phyloP scores from a whole-genome alignment of 92 coral and sea anemone genomes.

The Pocillopora grandis region DNA sequence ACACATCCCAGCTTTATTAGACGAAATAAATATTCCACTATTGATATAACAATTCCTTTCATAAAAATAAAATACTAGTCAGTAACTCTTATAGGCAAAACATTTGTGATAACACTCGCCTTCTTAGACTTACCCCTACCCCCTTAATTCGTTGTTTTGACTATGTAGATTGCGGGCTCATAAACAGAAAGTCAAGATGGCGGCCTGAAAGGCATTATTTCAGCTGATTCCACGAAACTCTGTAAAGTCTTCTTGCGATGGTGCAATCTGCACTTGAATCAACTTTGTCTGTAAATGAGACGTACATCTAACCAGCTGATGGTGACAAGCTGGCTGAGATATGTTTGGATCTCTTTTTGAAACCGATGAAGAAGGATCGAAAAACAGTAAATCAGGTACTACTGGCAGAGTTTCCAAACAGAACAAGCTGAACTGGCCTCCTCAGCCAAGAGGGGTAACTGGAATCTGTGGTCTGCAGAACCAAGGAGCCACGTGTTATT shows the following conservation, averaged over 20 bases:
- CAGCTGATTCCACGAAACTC: background rate
- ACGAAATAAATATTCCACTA: background rate
- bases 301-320: background rate
- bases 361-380: slow-evolving; percentile 43
- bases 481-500: slow-evolving; percentile 87
- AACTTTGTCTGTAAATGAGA: background rate
- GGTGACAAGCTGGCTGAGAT: background rate
- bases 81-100: too few relatives aligned
- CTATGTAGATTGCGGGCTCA: slow-evolving; percentile 43
- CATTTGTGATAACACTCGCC: background rate
- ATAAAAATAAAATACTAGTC: too few relatives aligned
- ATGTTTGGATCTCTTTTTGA: slow-evolving; percentile 82
- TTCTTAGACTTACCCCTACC: background rate
- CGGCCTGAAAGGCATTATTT: background rate
- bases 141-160: background rate
- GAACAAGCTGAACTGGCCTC: slow-evolving; percentile 27
- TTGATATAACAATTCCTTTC: background rate
- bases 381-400: background rate
- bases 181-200: slow-evolving; percentile 57
- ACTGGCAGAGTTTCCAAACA: slow-evolving; percentile 2
- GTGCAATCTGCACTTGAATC: slow-evolving; percentile 6
- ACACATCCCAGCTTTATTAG: too few relatives aligned
- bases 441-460: slow-evolving; percentile 62
- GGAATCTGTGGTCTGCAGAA: slow-evolving; percentile 77
- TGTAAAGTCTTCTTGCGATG: background rate